A percentile compares a stretch with the other conserved stretches of the same genome.
Evolutionary conservation across 2,113 vertebrate genomes (phyloP).

Genomic region (Glareola pratincola): DNA sequence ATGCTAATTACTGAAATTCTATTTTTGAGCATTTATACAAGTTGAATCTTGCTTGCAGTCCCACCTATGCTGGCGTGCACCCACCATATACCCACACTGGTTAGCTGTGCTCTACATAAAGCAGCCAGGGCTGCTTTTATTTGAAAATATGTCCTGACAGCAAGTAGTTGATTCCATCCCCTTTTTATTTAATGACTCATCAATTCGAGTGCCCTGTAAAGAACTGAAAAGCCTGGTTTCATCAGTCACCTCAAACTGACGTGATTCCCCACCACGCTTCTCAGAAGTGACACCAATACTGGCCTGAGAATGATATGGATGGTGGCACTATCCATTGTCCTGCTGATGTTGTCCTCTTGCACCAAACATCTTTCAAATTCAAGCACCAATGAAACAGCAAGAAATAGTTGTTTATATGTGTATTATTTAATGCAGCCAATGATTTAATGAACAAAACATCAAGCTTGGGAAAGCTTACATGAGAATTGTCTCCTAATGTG

Average conservation of each 20-base stretch:
- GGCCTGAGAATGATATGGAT: background rate
- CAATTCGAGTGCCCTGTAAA: background rate
- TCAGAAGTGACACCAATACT: background rate
- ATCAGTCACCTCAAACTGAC: background rate
- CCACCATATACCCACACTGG: fast-evolving
- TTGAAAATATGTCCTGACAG: background rate
- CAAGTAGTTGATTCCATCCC: background rate
- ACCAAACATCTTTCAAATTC: background rate
- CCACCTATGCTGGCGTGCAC: background rate
- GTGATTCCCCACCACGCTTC: background rate
- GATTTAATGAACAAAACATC: background rate
- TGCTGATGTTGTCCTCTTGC: background rate
- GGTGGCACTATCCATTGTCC: background rate
- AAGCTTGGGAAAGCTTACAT: background rate
- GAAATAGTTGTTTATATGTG: background rate
- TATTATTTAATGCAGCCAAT: background rate
- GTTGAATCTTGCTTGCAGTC: background rate
- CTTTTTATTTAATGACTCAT: background rate
- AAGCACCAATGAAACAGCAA: background rate
- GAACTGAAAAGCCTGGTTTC: background rate
- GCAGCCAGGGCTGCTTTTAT: background rate
- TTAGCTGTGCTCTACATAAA: background rate
- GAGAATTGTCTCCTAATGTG: background rate
- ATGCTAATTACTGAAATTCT: background rate
- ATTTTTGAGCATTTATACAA: background rate